phyloP scores from a whole-genome alignment of 2,888 invertebrate species.

The Ditylenchus weischeri region DNA sequence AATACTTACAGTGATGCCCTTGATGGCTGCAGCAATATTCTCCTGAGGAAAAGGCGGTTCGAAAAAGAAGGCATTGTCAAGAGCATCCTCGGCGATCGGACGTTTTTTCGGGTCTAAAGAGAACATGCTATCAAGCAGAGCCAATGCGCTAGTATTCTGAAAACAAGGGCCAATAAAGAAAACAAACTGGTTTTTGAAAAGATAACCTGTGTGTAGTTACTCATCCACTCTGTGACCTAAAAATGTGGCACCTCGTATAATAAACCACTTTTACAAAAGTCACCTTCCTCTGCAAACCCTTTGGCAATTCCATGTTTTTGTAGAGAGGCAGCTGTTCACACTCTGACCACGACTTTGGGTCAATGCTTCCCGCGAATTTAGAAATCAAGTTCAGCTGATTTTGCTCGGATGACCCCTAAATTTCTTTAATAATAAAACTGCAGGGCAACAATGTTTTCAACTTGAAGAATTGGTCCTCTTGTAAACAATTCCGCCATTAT shows the following conservation, averaged over 20 bases:
- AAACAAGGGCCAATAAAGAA: background rate
- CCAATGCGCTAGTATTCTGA: constrained; percentile 69
- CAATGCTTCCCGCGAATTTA: constrained; percentile 91
- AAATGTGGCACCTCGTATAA: too few species aligned
- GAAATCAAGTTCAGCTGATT: constrained; percentile 90
- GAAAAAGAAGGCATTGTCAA: constrained; percentile 98
- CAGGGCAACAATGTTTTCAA: background rate
- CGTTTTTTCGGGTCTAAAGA: constrained; percentile 86
- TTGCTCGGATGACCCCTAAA: constrained; percentile 84
- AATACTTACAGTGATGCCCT: background rate
- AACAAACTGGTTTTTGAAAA: background rate
- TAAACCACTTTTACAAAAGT: too few species aligned
- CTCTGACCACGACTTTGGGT: constrained; percentile 76
- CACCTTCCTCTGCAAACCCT: constrained; percentile 24
- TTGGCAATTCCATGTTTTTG: constrained; percentile 30
- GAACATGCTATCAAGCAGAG: constrained; percentile 83
- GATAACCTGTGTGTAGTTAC: constrained; percentile 14
- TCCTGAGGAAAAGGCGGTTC: constrained; percentile 83
- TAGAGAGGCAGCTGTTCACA: constrained; percentile 39
- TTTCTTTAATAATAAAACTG: background rate
- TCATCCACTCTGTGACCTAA: constrained; percentile 14
- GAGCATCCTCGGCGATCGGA: constrained; percentile 75
- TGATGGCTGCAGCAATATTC: constrained; percentile 52
- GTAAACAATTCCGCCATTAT: constrained; percentile 99
- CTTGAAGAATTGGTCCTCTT: constrained; percentile 67